Conservation (phyloP, 92 coral and sea anemone genomes). For the Porites evermanni region DNA sequence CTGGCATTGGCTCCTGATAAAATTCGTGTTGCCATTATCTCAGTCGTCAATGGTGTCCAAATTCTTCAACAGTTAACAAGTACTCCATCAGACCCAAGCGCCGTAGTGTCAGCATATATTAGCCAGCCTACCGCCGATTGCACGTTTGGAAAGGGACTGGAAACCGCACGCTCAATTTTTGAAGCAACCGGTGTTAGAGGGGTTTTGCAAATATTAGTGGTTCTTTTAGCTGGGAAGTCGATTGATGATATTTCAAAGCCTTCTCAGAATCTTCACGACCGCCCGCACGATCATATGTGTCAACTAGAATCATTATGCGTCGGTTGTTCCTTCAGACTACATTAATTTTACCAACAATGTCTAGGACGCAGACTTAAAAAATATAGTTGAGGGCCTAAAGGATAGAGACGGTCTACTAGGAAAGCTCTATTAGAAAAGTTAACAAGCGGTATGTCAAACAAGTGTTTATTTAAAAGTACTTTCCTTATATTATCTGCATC, state of each 20-base stretch:
- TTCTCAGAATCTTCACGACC: conserved; percentile 60
- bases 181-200: conserved; percentile 62
- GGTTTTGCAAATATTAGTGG: conserved; percentile 68
- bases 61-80: conserved; percentile 53
- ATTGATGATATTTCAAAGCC: conserved; percentile 74
- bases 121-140: conserved; percentile 20
- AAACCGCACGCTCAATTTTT: conserved; percentile 40
- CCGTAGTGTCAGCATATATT: neutral
- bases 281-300: too few species aligned
- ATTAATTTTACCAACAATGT: too few species aligned
- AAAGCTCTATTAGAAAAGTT: conserved; percentile 50
- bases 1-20: conserved; percentile 59
- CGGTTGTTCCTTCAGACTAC: too few species aligned
- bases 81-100: neutral
- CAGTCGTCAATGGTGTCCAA: conserved; percentile 67
- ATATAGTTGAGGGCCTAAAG: too few species aligned
- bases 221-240: conserved; percentile 79
- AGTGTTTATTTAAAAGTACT: too few species aligned
- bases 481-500: too few species aligned
- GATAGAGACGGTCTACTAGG: conserved; percentile 49
- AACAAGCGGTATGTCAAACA: conserved; percentile 44
- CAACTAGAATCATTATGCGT: too few species aligned
- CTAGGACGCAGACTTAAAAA: too few species aligned
- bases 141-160: conserved; percentile 48
- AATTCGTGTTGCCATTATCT: conserved; percentile 60